phyloP scores from a whole-genome alignment of 2,888 invertebrate genomes.

The Acheta domesticus region DNA sequence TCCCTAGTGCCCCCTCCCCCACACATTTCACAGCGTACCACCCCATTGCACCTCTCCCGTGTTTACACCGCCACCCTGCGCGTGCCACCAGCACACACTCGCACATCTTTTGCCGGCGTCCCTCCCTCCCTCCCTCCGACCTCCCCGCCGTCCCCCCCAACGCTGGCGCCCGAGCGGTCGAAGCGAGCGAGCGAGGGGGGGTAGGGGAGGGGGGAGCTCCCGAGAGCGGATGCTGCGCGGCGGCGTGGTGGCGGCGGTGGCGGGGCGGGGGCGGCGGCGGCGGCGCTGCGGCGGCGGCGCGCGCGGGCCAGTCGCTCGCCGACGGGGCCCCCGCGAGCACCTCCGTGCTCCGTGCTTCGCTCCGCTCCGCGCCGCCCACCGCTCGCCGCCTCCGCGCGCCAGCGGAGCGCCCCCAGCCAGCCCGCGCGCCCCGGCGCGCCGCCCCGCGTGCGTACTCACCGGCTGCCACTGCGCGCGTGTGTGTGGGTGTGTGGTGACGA shows the following conservation, averaged over 20 bases:
- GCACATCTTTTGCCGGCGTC: too few species aligned
- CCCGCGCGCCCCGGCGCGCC: neutral
- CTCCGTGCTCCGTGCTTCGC: too few species aligned
- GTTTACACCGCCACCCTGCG: too few species aligned
- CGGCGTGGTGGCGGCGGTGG: neutral
- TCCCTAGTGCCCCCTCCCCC: too few species aligned
- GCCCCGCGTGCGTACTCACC: neutral
- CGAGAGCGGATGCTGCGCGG: neutral
- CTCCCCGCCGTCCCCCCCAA: too few species aligned
- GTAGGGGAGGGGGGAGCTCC: too few species aligned
- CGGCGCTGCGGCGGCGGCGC: neutral
- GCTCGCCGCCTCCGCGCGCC: neutral
- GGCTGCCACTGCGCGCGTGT: neutral
- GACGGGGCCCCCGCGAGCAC: neutral
- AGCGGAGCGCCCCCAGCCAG: neutral
- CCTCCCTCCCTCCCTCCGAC: too few species aligned
- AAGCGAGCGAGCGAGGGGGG: too few species aligned
- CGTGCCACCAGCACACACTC: too few species aligned
- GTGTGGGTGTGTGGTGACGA: neutral
- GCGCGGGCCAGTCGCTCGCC: neutral
- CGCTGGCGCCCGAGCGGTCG: too few species aligned
- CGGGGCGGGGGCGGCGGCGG: neutral
- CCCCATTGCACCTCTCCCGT: too few species aligned
- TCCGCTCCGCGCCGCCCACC: neutral
- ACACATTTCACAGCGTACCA: too few species aligned